Base-by-base conservation (phyloP, 1,140 invertebrate genomes). In the Leptopilina boulardi region DNA sequence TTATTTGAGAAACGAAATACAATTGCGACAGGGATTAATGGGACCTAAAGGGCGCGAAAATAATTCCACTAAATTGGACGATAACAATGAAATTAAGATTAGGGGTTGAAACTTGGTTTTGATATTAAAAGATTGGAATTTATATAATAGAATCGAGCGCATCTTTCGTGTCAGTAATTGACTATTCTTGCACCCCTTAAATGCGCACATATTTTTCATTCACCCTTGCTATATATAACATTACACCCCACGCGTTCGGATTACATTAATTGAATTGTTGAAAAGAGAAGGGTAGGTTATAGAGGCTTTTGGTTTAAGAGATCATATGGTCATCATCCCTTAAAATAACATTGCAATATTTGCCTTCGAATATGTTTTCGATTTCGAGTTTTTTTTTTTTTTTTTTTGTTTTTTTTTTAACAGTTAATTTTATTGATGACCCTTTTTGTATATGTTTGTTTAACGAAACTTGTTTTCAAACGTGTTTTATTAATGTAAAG, bases 181-280 rank as follows among this genome's bases (percentile, higher is more conserved):
- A 66, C 59, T 66, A 66, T 66, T 66, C 26, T 66, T 66, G 59
- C 59, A 30, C 59, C 59, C 59, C 59, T n/a, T 66, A 66, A 66
- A 66, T 66, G 26, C 59, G 30, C 59, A 66, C n/a, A n/a, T n/a
- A n/a, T 38, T 66, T 66, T 66, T 15, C 26, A 4, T 23, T n/a
- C 26, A 66, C 59, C 59, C 59, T 66, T 66, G 11, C 59, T n/a
- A 38, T 34, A 34, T 38, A 66, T 66, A 34, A 30, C 23, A 66
- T 13, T 23, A 51, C 18, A 59, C 59, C 59, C 59, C 59, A 66
- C 59, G 59, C 59, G 59, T 66, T n/a, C 26, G 59, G 26, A 66
- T 66, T 66, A 66, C 59, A 66, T 66, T 66, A 66, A 66, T 66
- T 66, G 59, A 66, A 66, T 66, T 23, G 59, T 66, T 66, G 59